phyloP scores from a whole-genome alignment of 2,797 vertebrate genomes.

The Acipenser ruthenus region DNA sequence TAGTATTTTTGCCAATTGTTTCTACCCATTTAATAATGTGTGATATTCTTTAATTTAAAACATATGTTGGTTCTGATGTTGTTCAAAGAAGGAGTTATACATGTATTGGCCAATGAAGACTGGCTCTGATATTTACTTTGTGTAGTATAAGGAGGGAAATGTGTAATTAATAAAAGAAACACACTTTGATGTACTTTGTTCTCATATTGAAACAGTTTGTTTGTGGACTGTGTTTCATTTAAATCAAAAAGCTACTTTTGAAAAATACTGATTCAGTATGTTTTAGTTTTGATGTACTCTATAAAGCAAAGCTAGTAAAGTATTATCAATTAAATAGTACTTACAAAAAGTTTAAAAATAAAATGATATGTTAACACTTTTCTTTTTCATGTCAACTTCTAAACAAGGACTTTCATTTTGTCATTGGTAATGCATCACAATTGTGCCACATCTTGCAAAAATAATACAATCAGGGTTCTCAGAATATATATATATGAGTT shows the following conservation, averaged over 20 bases:
- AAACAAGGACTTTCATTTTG: not conserved
- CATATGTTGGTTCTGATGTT: no score
- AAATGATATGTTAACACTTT: not conserved
- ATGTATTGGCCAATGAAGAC: no score
- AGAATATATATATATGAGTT: conserved; percentile 42
- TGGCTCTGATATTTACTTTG: no score
- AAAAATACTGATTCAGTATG: not conserved
- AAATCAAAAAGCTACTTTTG: not conserved
- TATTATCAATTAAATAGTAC: conserved; percentile 10
- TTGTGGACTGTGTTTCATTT: not conserved
- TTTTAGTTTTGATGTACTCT: not conserved
- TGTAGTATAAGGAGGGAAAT: not conserved
- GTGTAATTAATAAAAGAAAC: not conserved
- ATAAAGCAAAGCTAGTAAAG: conserved; percentile 1
- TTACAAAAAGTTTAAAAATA: not conserved
- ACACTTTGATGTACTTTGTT: not conserved
- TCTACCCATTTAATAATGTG: no score
- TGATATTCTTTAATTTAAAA: no score
- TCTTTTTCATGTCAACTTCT: not conserved
- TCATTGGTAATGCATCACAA: conserved; percentile 12
- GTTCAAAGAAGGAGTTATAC: no score
- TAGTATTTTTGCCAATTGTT: no score
- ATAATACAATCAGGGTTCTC: conserved; percentile 30
- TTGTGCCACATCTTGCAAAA: conserved; percentile 27
- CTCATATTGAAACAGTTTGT: not conserved